Percentiles rank a stretch among this genome's conserved stretches.
phyloP scores from a whole-genome alignment of 2,113 vertebrate species.

The Toxostoma redivivum region DNA sequence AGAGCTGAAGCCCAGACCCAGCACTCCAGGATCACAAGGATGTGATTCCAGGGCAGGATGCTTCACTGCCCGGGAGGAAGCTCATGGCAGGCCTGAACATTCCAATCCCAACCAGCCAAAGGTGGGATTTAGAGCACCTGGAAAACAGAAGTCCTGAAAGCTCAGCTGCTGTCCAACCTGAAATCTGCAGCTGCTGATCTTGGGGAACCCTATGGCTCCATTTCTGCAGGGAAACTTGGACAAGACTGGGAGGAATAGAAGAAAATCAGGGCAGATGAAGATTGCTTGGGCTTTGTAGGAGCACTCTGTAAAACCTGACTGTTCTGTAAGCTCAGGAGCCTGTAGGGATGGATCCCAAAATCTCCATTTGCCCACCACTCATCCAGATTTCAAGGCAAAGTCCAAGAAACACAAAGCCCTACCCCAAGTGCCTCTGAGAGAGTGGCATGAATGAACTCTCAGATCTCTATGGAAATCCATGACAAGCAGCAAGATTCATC shows the following conservation, averaged over 20 bases:
- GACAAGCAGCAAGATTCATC: not conserved
- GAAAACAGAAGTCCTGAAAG: not conserved
- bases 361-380: not conserved
- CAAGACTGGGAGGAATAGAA: not conserved
- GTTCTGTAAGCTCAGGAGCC: not conserved
- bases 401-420: not conserved
- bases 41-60: not conserved
- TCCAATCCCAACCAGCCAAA: not conserved
- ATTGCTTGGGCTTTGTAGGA: not conserved
- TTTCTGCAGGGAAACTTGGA: not conserved
- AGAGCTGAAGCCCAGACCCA: not conserved
- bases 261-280: not conserved
- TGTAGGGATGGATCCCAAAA: not conserved
- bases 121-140: not conserved
- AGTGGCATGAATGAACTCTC: fast-evolving
- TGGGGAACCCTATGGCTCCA: not conserved
- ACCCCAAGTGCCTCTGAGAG: not conserved
- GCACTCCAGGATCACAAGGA: not conserved
- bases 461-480: not conserved
- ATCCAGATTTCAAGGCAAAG: not conserved
- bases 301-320: not conserved
- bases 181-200: not conserved
- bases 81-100: not conserved
- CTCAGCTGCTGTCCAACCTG: fast-evolving
- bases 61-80: not conserved